Evolutionary conservation across 2,797 vertebrate genomes (phyloP).

Genomic region (Falco naumanni): DNA sequence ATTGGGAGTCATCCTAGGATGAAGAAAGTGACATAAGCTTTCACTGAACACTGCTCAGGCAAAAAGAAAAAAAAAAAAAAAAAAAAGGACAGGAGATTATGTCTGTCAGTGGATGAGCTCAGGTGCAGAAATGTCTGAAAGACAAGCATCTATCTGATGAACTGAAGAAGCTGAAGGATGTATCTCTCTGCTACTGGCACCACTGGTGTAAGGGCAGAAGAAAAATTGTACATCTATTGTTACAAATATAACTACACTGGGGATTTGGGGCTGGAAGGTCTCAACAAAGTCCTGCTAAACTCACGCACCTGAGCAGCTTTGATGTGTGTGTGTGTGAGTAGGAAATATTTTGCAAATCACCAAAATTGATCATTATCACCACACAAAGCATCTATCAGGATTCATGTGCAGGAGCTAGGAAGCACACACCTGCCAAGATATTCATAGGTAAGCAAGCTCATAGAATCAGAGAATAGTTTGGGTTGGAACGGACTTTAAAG

Average conservation of each 20-base stretch:
- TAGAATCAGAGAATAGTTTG: neutral
- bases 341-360: neutral
- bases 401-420: neutral
- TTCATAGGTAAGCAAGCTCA: neutral
- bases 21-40: neutral
- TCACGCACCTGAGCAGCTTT: neutral
- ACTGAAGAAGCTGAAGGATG: neutral
- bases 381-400: neutral
- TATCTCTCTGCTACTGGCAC: neutral
- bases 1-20: neutral
- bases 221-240: neutral
- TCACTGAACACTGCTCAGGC: neutral
- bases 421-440: neutral
- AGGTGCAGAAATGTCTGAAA: neutral
- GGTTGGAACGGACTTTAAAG: neutral
- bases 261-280: neutral
- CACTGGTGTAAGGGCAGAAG: neutral
- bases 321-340: neutral
- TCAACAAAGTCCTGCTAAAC: neutral
- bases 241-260: neutral
- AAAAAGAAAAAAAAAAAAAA: neutral
- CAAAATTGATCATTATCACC: neutral
- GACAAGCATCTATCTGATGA: neutral
- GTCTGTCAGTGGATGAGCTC: neutral
- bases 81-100: too few relatives aligned